A percentile compares a stretch with the other conserved stretches of the same genome.
Evolutionary conservation across 2,888 invertebrate genomes (phyloP).

Genomic region (Watsonalla cultraria): DNA sequence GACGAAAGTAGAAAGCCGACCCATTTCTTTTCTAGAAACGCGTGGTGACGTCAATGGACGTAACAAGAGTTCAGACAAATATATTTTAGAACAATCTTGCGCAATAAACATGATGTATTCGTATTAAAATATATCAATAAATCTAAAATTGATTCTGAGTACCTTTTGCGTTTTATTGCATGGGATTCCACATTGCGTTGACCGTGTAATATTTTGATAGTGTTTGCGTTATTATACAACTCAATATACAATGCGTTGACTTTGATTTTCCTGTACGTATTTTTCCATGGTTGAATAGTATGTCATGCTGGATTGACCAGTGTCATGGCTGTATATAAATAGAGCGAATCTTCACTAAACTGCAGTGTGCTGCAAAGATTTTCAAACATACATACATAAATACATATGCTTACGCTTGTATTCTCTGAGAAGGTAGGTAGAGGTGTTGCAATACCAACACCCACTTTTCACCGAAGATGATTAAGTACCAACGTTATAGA

Average conservation of each 20-base stretch:
- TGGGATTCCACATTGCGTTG: constrained; percentile 16
- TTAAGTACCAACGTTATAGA: too few relatives aligned
- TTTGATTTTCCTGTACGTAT: not conserved
- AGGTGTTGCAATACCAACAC: too few relatives aligned
- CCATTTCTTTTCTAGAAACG: constrained; percentile 57
- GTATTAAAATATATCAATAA: constrained; percentile 21
- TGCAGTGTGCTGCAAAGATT: too few relatives aligned
- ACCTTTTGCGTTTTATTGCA: constrained; percentile 16
- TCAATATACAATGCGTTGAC: not conserved
- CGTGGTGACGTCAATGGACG: constrained; percentile 61
- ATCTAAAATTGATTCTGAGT: constrained; percentile 17
- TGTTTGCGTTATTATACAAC: too few relatives aligned
- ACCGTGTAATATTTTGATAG: constrained; percentile 21
- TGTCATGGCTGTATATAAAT: too few relatives aligned
- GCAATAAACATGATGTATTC: constrained; percentile 50
- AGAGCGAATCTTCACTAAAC: too few relatives aligned
- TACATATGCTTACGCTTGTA: too few relatives aligned
- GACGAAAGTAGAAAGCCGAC: constrained; percentile 58
- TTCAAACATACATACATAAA: too few relatives aligned
- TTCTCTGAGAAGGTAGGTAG: too few relatives aligned
- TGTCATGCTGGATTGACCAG: too few relatives aligned
- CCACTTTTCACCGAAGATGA: too few relatives aligned
- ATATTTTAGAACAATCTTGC: constrained; percentile 32
- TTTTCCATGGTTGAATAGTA: not conserved
- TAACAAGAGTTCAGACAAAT: constrained; percentile 27